Base-by-base conservation (phyloP, 2,113 vertebrate species). In the Brevimyrus niger region DNA sequence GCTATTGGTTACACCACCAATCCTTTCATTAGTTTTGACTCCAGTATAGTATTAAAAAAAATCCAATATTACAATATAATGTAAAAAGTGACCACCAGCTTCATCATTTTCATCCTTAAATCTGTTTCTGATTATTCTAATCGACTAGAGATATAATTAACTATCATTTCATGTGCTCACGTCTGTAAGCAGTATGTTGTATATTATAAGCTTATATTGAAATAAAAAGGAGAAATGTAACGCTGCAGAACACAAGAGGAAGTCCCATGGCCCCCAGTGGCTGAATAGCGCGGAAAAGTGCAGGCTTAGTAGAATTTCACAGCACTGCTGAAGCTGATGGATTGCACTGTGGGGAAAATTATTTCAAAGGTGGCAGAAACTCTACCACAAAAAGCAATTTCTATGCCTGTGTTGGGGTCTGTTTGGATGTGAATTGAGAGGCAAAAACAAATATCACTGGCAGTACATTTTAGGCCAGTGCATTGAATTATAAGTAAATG, bases 291-390 rank as follows among this genome's bases (percentile, higher is more conserved):
- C 0, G 17, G 55, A 87, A 58, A 58, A 58, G 38, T 87, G 87
- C 87, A 87, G 87, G 8, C 1, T 5, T 87, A 53, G 87, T 38
- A 17, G 55, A 87, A 61, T 87, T 65, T 87, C 55, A 87, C 51
- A 87, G 31, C 51, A 87, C 38, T 11, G 42, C 87, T 44, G 21
- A 46, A 13, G 53, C 23, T 87, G 87, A 87, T 87, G 87, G 53
- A 87, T 87, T 65, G 17, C 87, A 11, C 55, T 5, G 35, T 21
- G 55, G 38, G 53, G 38, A 42, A 87, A 65, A 46, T 42, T 50
- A 27, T 86, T 86, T 46, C 83, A 86, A 42, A 42, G 31, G 76
- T 27, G 6, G 86, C 50, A 55, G 35, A 53, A 87, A 55, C 48
- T 53, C 23, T 48, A 44, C 55, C 55, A n/a, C 35, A 61, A 21